Evolutionary conservation across 2,113 vertebrate species (phyloP), one percentile per base, ranked within the genome.

Genomic region (Machaerirhynchus nigripectus): DNA sequence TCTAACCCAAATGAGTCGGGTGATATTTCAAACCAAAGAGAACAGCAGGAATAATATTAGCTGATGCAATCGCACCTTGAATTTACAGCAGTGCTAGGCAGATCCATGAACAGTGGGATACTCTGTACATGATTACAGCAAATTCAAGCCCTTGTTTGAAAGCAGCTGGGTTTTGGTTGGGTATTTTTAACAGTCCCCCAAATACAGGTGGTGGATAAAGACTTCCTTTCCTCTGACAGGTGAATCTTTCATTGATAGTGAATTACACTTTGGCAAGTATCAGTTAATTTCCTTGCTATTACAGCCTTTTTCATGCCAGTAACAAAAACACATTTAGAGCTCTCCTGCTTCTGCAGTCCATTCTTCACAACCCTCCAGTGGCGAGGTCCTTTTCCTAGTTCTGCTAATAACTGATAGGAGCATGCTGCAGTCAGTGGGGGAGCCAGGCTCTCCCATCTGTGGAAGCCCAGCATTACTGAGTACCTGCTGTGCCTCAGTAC

Each of bases 61-160:
- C 93, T 96, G 95, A 96, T 93, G 90, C 93, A 93, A 94, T 91
- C 4, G 0, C 79, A 93, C 93, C 90, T 92, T 92, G 88, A 77
- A 74, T 95, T 95, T 93, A 77, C 88, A 95, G 95, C 87, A 95
- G 63, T 39, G 42, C 52, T n/a, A 50, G 78, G 78, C 84, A 88
- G 90, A 85, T 67, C 92, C 85, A 56, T 56, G 68, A 95, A 65
- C 68, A 88, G 71, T 55, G 57, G 80, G 71, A 49, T 57, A 64
- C 53, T 31, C 52, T 42, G 33, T 31, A 60, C 56, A 22, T 39
- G 53, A 94, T 84, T 86, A 65, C 44, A 81, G 76, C 31, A 64
- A 86, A 94, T 96, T 84, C 83, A 92, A 74, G 67, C 61, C 22
- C 73, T 84, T 84, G n/a, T 92, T 90, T 81, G 71, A 90, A 84